A percentile compares a stretch with the other conserved stretches of the same genome.
These are phyloP conservation scores for Lynx canadensis DNA, from an alignment of 2,113 vertebrate genomes.

Conservation along the genomic window DNA sequence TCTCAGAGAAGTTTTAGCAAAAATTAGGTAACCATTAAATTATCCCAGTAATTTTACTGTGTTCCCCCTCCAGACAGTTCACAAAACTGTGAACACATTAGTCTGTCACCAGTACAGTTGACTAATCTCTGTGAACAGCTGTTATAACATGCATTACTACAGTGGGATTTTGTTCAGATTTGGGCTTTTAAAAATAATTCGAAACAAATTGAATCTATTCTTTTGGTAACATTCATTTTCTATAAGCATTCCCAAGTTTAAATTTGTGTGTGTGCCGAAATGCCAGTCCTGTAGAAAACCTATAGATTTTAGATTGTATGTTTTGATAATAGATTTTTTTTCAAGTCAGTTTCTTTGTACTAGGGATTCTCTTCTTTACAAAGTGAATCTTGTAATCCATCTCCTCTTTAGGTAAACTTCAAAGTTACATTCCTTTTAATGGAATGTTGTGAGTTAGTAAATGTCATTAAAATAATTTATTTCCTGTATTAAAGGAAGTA, in stretches of 20 bases:
- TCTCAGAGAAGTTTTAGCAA: conserved; percentile 45
- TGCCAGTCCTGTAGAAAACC: neutral
- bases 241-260: conserved; percentile 27
- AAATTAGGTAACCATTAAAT: conserved; percentile 67
- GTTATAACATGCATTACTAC: conserved; percentile 70
- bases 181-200: conserved; percentile 56
- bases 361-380: conserved; percentile 10
- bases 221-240: conserved; percentile 35
- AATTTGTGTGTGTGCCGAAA: neutral
- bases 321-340: conserved; percentile 45
- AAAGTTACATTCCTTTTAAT: conserved; percentile 23
- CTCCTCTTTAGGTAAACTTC: neutral
- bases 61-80: conserved; percentile 63
- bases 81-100: conserved; percentile 75
- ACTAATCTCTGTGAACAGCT: conserved; percentile 77
- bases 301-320: conserved; percentile 30
- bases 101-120: conserved; percentile 71
- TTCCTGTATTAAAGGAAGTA: conserved; percentile 21
- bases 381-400: neutral
- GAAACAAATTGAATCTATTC: conserved; percentile 32
- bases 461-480: conserved; percentile 11
- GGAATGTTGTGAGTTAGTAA: conserved; percentile 4
- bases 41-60: conserved; percentile 45
- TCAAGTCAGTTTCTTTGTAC: neutral
- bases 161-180: conserved; percentile 66